Base-by-base conservation (phyloP, 2,888 invertebrate genomes). In the Oscheius sp. region DNA sequence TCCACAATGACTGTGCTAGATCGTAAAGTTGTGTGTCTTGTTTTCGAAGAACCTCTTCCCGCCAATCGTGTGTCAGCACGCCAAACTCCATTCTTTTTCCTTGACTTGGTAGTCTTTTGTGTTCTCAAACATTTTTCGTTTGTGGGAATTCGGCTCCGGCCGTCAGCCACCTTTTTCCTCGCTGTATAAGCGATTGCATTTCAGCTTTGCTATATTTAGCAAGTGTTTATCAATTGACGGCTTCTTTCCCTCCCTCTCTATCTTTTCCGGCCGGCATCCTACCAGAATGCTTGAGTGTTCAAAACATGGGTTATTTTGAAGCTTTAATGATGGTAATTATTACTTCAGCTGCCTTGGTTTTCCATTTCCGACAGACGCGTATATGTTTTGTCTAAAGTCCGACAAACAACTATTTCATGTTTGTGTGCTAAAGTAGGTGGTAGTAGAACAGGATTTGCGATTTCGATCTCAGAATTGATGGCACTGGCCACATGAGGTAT, bases 401-500 rank as follows among this genome's bases (percentile, higher is more conserved):
- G 37, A 2, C 57, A 29, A 32, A 37, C 60, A 60, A 35, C 35
- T 37, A 3, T 42, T 62, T 2, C n/a, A 63, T 48, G 48, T 50
- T 63, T 63, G 21, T 21, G 5, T 37, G n/a, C 10, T 37, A 29
- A 35, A 29, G 35, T 33, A 60, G 60, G 60, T 60, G 60, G 50
- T 65, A 37, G 55, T 32, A 53, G 42, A 68, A 68, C 68, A 55
- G 55, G 68, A 68, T 53, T 65, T 33, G 35, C 33, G 68, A 68
- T 68, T 55, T 53, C 68, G 55, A 68, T 68, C 68, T 68, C 51
- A 50, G 65, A 65, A 65, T 65, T 65, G 21, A 65, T 60, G 60
- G 60, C 60, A 60, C 32, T 33, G 13, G 33, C 60, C 60, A n/a
- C 32, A 35, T 42, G 42, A 42, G 42, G 7, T 60, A 37, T 60